Evolutionary conservation across 2,797 vertebrate genomes (phyloP), one percentile per base, ranked within the genome.

Genomic region (Liasis olivaceus): DNA sequence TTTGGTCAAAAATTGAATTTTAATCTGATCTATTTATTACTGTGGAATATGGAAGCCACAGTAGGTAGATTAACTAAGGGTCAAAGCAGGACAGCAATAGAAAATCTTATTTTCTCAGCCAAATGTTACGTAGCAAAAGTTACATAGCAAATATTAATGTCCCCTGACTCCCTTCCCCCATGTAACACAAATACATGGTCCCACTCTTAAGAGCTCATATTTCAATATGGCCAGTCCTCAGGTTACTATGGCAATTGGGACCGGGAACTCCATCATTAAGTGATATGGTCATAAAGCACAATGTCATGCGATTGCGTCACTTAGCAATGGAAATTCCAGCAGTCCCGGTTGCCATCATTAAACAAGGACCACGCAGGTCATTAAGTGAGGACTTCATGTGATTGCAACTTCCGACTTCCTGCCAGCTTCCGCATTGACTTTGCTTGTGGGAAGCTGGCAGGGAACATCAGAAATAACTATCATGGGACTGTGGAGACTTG

Each of bases 1-100:
- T 86, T 92, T 72, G 36, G 51, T 89, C 81, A 86, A 89, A 92
- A 85, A 89, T 31, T 89, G 77, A 85, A 89, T 89, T 89, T 85
- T 86, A 92, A 92, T 92, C 88, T 86, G 17, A 72, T 89, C 91
- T 85, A 22, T 92, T 86, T 89, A 59, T 84, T 69, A 4, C 26
- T 31, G 88, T 2, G 47, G 62, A 69, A 72, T 86, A 92, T 89
- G 56, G 58, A 92, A 69, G 85, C 63, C 42, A 54, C 85, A 56
- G 69, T 81, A 69, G 63, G 62, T 56, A 26, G 91, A 92, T 92
- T 92, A 92, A 86, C 13, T 1, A 69, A 66, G 85, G 88, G 81
- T 92, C 63, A 92, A 31, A 86, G 54, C 6, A 92, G 91, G 88
- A 69, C 81, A 89, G 26, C 12, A 42, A n/a, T 22, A 60, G 63